phyloP scores from a whole-genome alignment of 2,888 invertebrate genomes.

The Cyclophora albipunctata region DNA sequence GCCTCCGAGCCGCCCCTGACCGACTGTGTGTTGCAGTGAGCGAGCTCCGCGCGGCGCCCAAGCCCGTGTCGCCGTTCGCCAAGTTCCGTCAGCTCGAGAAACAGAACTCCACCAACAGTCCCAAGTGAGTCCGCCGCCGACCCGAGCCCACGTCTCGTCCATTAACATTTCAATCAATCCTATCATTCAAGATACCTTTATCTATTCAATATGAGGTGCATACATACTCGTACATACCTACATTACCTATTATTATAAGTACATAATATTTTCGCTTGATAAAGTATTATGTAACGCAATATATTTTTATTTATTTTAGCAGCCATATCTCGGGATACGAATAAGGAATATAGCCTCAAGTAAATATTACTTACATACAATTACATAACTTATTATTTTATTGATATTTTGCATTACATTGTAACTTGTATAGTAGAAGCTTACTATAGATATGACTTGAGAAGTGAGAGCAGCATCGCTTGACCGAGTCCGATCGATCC shows the following conservation, averaged over 20 bases:
- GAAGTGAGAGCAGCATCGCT: constrained; percentile 13
- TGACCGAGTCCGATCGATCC: constrained; percentile 14
- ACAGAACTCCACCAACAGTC: constrained; percentile 85
- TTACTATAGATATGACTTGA: constrained; percentile 25
- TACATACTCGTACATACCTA: constrained; percentile 1
- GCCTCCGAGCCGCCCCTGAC: no score
- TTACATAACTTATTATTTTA: constrained; percentile 24
- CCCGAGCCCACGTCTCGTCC: not conserved
- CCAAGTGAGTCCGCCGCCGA: constrained; percentile 78
- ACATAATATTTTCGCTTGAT: constrained; percentile 39
- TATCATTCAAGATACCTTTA: not conserved
- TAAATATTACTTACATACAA: constrained; percentile 32
- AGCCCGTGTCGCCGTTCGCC: constrained; percentile 89
- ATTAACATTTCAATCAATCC: not conserved
- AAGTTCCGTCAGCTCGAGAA: constrained; percentile 94
- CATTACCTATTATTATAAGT: no score
- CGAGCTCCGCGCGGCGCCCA: constrained; percentile 71
- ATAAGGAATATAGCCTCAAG: constrained; percentile 60
- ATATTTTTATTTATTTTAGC: constrained; percentile 59
- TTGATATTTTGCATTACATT: constrained; percentile 31
- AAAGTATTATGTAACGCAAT: constrained; percentile 39
- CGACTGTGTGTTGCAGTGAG: constrained; percentile 54
- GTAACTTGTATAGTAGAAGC: constrained; percentile 53
- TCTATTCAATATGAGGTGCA: constrained; percentile 1
- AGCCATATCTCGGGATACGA: constrained; percentile 61